Evolutionary conservation across 2,113 vertebrate genomes (phyloP).

Genomic region (Bos taurus): DNA sequence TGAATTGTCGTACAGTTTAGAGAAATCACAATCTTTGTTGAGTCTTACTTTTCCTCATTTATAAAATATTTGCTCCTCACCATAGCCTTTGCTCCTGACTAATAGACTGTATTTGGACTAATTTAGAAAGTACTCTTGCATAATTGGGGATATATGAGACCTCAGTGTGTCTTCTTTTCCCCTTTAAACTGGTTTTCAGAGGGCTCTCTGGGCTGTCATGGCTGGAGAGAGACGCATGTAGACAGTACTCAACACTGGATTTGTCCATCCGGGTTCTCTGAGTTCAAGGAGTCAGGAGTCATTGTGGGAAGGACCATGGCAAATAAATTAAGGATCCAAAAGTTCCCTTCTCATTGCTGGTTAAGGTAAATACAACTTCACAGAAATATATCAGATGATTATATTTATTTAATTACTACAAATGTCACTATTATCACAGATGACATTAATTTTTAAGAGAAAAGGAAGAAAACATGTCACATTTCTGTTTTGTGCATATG

Average conservation of each 20-base stretch:
- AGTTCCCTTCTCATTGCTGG: not conserved
- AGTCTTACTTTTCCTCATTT: not conserved
- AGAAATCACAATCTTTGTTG: not conserved
- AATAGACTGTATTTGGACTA: not conserved
- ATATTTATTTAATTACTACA: conserved; percentile 27
- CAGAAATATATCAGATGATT: conserved; percentile 13
- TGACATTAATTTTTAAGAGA: conserved; percentile 70
- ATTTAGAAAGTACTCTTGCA: not conserved
- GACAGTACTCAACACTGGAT: not conserved
- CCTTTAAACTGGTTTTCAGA: not conserved
- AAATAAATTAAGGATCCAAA: not conserved
- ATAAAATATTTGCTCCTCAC: not conserved
- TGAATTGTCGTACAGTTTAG: not conserved
- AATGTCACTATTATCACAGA: conserved; percentile 68
- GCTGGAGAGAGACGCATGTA: not conserved
- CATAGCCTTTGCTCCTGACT: not conserved
- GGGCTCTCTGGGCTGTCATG: not conserved
- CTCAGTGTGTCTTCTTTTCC: not conserved
- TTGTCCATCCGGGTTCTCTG: not conserved
- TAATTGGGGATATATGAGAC: not conserved
- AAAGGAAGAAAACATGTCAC: conserved; percentile 64
- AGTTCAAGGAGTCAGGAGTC: not conserved
- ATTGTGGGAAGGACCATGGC: not conserved
- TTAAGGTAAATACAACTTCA: not conserved
- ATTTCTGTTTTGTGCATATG: conserved; percentile 65